Percentiles rank a stretch among this genome's conserved stretches.
phyloP scores from a whole-genome alignment of 2,113 vertebrate genomes.

The Pica pica region DNA sequence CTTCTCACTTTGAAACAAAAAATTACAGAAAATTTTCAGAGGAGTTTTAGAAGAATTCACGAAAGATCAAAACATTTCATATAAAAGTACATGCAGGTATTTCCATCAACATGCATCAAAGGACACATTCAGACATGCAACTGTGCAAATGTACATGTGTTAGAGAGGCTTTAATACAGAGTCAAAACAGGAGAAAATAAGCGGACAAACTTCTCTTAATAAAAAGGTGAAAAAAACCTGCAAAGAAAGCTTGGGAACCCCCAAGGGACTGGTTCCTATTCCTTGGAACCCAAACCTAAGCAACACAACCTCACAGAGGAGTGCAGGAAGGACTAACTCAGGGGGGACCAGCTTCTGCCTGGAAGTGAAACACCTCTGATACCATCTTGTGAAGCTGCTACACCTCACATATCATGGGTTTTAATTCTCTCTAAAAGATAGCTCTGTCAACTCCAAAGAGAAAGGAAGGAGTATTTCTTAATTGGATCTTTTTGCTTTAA shows the following conservation, averaged over 20 bases:
- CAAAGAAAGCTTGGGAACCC: background rate
- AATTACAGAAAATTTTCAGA: background rate
- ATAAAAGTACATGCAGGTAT: constrained; percentile 15
- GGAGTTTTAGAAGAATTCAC: background rate
- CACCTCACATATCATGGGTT: background rate
- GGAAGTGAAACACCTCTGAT: background rate
- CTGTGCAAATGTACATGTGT: background rate
- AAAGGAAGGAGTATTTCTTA: background rate
- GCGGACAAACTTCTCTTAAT: background rate
- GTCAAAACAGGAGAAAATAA: background rate
- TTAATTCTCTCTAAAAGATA: background rate
- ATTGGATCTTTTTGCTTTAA: background rate
- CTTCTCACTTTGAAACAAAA: background rate
- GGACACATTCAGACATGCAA: constrained; percentile 14
- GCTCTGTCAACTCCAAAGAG: background rate
- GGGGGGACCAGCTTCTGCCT: background rate
- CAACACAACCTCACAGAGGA: rapidly evolving
- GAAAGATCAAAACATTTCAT: background rate
- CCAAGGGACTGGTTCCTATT: background rate
- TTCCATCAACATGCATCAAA: constrained; percentile 21
- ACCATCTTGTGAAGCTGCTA: background rate
- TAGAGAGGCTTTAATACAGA: background rate
- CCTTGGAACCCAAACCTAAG: background rate
- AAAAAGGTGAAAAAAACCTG: background rate
- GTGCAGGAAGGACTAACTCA: background rate